Base-by-base conservation (phyloP, 1,140 invertebrate species). In the Trypoxylus dichotomus region DNA sequence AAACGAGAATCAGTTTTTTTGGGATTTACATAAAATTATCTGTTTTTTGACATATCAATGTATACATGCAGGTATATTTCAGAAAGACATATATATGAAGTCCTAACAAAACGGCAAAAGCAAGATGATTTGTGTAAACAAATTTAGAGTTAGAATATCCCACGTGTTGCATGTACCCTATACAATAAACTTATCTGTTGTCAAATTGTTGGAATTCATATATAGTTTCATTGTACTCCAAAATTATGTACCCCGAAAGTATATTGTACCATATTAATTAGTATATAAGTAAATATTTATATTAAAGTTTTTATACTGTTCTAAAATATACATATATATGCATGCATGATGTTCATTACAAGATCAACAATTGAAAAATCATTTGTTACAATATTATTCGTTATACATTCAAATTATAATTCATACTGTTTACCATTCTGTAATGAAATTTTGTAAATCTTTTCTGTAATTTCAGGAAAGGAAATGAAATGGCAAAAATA, bases 221-320 rank as follows among this genome's bases (percentile, higher is more conserved):
- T 68, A 58, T 58, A 21, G 11, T 68, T 25, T 24, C 15, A 6
- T 25, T 15, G 24, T 68, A 25, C 19, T 27, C 27, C 0, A 68
- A 68, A 27, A 68, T 68, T 6, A 13, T 68, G 2, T 29, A 29
- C 24, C 60, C 11, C 60, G 27, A 68, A 68, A 68, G 24, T 68
- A 13, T 24, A 74, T 74, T 43, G 72, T 74, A 43, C 72, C 72
- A 74, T 15, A 74, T 42, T 74, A 37, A 74, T 43, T 41, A 74
- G 27, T 25, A 21, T 37, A 15, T 74, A 74, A 74, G 72, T 2
- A 41, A n/a, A 68, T 68, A 68, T 68, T 68, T 68, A 68, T 74
- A 41, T 74, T 25, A n/a, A 43, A 43, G 41, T 74, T 74, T 71
- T 74, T 74, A 74, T 74, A 74, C 72, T 43, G 72, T 74, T 74